Base-by-base conservation (phyloP, 2,888 invertebrate genomes). In the Uropetala carovei region DNA sequence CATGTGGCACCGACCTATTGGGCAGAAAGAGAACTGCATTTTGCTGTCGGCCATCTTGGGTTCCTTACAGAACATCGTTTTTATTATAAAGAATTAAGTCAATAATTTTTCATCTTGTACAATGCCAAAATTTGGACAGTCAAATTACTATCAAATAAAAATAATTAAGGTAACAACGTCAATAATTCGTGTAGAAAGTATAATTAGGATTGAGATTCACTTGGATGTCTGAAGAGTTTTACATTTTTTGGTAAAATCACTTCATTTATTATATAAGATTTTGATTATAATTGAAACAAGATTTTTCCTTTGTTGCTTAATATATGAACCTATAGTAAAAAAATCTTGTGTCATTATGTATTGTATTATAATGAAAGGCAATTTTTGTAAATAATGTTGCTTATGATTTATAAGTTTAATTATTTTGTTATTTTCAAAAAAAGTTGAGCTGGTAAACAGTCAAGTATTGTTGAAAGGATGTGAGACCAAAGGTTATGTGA, bases 401-500 rank as follows among this genome's bases (percentile, higher is more conserved):
- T 43, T 43, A 64, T 18, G 64, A 43, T 82, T 27, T 18, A n/a
- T 11, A 18, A 82, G 13, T 43, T 82, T 27, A 30, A 14, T 30
- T 3, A 43, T 18, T 92, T 82, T 75, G 5, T 84, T 13, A 8
- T 92, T 93, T 93, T 93, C 93, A 92, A 92, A 94, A 95, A 43
- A 95, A 97, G 97, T 99, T 95, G 98, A 98, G 94, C 96, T 99
- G 93, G 98, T 98, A 93, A 99, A 99, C 95, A 98, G 98, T 93
- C 99, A 99, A 95, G 98, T 98, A 93, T 96, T 99, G 93, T 96
- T 99, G 92, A 99, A 99, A 95, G 99, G 99, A 59, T 98, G 98
- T 94, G 99, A 99, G 96, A 99, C 99, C 0, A 97, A 98, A 93
- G 99, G 99, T 22, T 99, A 99, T 96, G 98, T 99, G 92, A 98